Base-by-base conservation (phyloP, 2,113 vertebrate genomes). In the Argyrosomus japonicus region DNA sequence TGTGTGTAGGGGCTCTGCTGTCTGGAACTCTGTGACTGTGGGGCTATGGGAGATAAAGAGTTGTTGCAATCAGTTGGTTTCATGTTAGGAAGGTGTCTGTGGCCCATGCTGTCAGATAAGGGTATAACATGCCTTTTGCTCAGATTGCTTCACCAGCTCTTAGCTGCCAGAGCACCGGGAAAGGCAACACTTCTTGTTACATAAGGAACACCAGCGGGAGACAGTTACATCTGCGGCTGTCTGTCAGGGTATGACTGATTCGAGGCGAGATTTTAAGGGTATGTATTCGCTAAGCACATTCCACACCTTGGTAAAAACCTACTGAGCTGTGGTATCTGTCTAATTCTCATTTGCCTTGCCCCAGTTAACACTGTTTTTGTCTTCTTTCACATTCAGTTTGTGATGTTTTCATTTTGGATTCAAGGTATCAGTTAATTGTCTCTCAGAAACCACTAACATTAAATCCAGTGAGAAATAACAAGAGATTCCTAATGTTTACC, bases 81-180 rank as follows among this genome's bases (percentile, higher is more conserved):
- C 68, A 53, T 85, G 88, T 86, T 75, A 9, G 74, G 68, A 75
- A 74, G 75, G 65, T 85, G 86, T 88, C 86, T 89, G 60, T 32
- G 56, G 78, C 63, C 80, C 27, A 7, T 56, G 79, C 79, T 89
- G 83, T 79, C 77, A 90, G 88, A 93, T 86, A 92, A 87, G 71
- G 74, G 73, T 60, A 81, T 77, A 89, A 81, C 74, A 67, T 56
- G 57, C 65, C 56, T 73, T 61, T 51, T 67, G 12, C 81, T 77
- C 48, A 53, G 79, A 88, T 83, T 76, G 79, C 78, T 77, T 87
- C 76, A 25, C 6, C 57, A 54, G 72, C 70, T 77, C 81, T 68
- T 58, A 23, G 77, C 65, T 81, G 84, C 63, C 58, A 65, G 68
- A 43, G 68, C 64, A 40, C 45, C 19, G 13, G 58, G 47, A 72